Conservation (phyloP, 1,140 invertebrate species). For the Lethrus apterus region DNA sequence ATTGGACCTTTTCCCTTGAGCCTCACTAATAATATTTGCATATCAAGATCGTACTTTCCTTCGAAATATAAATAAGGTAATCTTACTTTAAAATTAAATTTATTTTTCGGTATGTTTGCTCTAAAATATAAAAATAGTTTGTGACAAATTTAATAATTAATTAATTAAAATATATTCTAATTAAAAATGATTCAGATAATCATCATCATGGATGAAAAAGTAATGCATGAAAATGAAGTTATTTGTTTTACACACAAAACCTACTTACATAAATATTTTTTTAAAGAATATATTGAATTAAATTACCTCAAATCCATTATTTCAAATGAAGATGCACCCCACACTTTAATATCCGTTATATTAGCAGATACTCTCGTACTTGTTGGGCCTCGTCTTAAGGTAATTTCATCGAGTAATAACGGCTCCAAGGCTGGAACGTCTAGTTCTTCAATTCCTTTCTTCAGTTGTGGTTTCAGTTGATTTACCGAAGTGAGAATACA, state of each 20-base stretch:
- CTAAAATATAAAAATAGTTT: constrained; percentile 36
- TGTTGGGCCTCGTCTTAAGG: constrained; percentile 30
- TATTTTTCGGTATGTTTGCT: constrained; percentile 46
- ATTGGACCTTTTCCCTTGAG: constrained; percentile 56
- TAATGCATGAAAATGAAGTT: no score
- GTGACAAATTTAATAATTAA: not conserved
- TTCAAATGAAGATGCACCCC: constrained; percentile 31
- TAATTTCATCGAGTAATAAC: constrained; percentile 48
- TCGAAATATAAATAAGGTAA: constrained; percentile 46
- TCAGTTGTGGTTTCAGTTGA: constrained; percentile 49
- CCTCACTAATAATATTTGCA: constrained; percentile 50
- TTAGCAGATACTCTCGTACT: constrained; percentile 32
- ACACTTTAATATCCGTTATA: constrained; percentile 35
- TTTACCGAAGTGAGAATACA: constrained; percentile 61
- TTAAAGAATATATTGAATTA: not conserved
- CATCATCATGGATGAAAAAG: no score
- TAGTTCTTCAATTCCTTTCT: constrained; percentile 58
- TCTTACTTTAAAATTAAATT: constrained; percentile 39
- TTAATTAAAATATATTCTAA: not conserved
- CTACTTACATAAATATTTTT: not conserved
- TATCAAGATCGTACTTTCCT: constrained; percentile 50
- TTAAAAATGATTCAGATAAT: no score
- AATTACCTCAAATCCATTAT: constrained; percentile 32
- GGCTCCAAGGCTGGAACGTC: constrained; percentile 60
- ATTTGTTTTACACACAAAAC: no score